Evolutionary conservation across 2,888 invertebrate genomes (phyloP), one percentile per base, ranked within the genome.

Genomic region (Drosophila nr. perissopoda): DNA sequence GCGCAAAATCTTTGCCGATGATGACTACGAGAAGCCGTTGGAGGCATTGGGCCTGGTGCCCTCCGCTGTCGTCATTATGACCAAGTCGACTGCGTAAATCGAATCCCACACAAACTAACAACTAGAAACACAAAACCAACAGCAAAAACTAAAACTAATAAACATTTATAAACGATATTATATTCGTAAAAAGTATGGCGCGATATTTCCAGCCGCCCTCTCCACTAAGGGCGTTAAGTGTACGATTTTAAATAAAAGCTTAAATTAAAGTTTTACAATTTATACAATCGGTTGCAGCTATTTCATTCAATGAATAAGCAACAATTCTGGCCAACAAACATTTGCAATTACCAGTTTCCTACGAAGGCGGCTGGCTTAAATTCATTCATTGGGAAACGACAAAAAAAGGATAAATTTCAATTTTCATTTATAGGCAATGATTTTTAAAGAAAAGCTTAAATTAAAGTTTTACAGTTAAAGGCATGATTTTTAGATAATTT

Each of bases 11-110:
- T 99, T 98, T 92, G 94, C 95, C 4, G 94, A 94, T 2, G 97
- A 97, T 2, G 98, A 99, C 92, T 98, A 97, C 93, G 96, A 97
- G 70, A 96, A 96, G 91, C 97, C 99, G 0, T 94, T 99, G 76
- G 96, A 96, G 81, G 94, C 95, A 79, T 94, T 99, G 95, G 97
- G 97, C 90, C 93, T 98, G 85, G 97, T 96, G 49, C 97, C 98
- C 33, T 96, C 97, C 42, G 97, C 97, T 60, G 97, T 97, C 27
- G 81, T 93, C 25, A 85, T 93, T 27, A 83, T 85, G 85, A 88
- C 88, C 46, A 88, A 85, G 58, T 62, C 79, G 21, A 18, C 79
- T 11, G 82, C 79, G 70, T 88, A 88, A 71, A 51, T 59, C 42
- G 18, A 62, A 60, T 56, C 52, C 59, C 49, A 69, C 61, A 75